These are phyloP conservation scores for Alaudala cheleensis DNA, from an alignment of 2,113 vertebrate species.

Conservation along the genomic window DNA sequence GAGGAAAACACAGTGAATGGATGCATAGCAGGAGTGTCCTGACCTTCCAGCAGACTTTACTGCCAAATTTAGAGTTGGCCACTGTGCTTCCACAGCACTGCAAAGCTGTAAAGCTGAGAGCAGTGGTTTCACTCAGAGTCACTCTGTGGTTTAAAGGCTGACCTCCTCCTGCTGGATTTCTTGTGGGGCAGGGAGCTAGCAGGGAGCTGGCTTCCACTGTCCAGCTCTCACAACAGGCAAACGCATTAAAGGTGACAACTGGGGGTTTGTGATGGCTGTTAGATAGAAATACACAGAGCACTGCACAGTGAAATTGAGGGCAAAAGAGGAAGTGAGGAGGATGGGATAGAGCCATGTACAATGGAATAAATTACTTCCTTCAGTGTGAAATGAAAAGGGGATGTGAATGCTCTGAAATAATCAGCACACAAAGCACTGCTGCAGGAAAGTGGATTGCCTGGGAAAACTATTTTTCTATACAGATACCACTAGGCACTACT, in stretches of 20 bases:
- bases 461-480: background rate
- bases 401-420: background rate
- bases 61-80: background rate
- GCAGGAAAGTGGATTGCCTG: background rate
- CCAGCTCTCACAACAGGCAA: background rate
- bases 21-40: background rate
- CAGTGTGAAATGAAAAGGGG: background rate
- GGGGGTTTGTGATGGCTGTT: background rate
- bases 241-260: background rate
- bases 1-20: background rate
- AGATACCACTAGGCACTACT: background rate
- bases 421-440: background rate
- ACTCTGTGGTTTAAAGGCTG: background rate
- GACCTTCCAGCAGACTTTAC: background rate
- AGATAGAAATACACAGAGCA: background rate
- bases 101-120: background rate
- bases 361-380: constrained; percentile 9
- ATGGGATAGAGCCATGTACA: background rate
- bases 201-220: background rate
- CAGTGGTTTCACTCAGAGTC: background rate
- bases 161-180: background rate
- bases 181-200: background rate
- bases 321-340: background rate
- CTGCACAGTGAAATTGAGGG: background rate
- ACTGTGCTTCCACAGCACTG: background rate